Percentiles rank a stretch among this genome's conserved stretches.
phyloP scores from a whole-genome alignment of 1,140 invertebrate genomes.

The Asobara japonica region DNA sequence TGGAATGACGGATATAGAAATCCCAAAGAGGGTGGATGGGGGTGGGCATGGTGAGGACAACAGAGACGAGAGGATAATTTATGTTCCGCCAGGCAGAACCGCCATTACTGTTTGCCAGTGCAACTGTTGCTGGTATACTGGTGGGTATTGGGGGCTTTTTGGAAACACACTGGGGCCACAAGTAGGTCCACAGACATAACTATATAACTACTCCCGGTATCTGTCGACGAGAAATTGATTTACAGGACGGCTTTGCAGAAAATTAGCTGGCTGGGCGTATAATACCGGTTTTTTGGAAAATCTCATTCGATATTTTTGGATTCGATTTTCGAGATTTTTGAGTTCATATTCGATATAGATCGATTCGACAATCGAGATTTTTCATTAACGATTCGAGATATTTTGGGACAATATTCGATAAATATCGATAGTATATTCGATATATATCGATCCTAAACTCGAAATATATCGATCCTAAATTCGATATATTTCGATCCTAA shows the following conservation, averaged over 20 bases:
- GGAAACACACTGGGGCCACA: neutral
- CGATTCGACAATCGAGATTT: too few species aligned
- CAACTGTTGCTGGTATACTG: slow-evolving; percentile 28
- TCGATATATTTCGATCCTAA: too few species aligned
- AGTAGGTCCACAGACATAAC: neutral
- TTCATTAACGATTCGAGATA: too few species aligned
- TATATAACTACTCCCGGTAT: neutral
- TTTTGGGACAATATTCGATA: too few species aligned
- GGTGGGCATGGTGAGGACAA: slow-evolving; percentile 26
- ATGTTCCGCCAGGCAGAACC: slow-evolving; percentile 25
- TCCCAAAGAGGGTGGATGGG: slow-evolving; percentile 8
- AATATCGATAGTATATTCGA: too few species aligned
- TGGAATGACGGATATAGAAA: slow-evolving; percentile 28
- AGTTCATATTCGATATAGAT: too few species aligned
- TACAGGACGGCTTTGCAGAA: neutral
- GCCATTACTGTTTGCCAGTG: slow-evolving; percentile 27
- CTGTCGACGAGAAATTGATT: slow-evolving; percentile 29
- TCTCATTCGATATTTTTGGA: too few species aligned
- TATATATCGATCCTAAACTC: too few species aligned
- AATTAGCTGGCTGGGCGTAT: too few species aligned
- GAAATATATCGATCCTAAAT: too few species aligned
- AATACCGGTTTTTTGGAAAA: too few species aligned
- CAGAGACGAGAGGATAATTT: slow-evolving; percentile 33
- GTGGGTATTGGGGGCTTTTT: slow-evolving; percentile 3
- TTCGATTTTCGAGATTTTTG: too few species aligned